A percentile compares a stretch with the other conserved stretches of the same genome.
Evolutionary conservation across 1,140 invertebrate species (phyloP).

Genomic region (Andrena cerasifolii): DNA sequence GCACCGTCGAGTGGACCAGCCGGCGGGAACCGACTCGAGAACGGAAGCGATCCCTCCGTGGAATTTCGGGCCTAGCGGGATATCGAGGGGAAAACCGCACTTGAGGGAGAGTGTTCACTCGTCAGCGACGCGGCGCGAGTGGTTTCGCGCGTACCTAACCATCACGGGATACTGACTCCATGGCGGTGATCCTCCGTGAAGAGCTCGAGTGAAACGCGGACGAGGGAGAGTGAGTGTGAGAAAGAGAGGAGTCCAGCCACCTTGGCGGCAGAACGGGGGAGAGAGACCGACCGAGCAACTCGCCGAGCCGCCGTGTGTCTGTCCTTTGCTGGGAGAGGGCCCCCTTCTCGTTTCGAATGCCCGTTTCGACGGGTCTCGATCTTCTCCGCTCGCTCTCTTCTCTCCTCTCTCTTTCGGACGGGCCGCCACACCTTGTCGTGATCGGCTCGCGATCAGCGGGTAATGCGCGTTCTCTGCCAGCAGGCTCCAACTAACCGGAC

Average conservation of each 20-base stretch:
- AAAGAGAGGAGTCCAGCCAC: conserved; percentile 10
- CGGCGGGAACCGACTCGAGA: conserved; percentile 24
- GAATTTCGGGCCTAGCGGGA: conserved; percentile 9
- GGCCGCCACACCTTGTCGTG: conserved; percentile 63
- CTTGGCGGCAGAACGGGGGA: neutral
- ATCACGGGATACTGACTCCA: conserved; percentile 47
- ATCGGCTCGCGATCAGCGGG: conserved; percentile 51
- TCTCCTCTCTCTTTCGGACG: conserved; percentile 45
- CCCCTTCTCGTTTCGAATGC: conserved; percentile 45
- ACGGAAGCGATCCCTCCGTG: conserved; percentile 8
- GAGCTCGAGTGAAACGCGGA: conserved; percentile 44
- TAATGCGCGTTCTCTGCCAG: conserved; percentile 50
- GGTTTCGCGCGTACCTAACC: conserved; percentile 53
- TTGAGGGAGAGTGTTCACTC: conserved; percentile 25
- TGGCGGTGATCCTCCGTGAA: conserved; percentile 41
- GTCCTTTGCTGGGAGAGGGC: conserved; percentile 24
- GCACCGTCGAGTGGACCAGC: conserved; percentile 32
- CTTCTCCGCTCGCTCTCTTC: conserved; percentile 48
- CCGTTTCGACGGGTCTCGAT: conserved; percentile 50
- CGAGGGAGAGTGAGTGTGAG: conserved; percentile 31
- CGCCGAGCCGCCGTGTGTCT: conserved; percentile 29
- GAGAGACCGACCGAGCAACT: conserved; percentile 8
- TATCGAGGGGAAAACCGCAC: conserved; percentile 15
- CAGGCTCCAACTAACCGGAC: conserved; percentile 61
- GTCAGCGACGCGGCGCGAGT: conserved; percentile 50